Evolutionary conservation across 2,113 vertebrate genomes (phyloP).

Genomic region (Catharus minimus): DNA sequence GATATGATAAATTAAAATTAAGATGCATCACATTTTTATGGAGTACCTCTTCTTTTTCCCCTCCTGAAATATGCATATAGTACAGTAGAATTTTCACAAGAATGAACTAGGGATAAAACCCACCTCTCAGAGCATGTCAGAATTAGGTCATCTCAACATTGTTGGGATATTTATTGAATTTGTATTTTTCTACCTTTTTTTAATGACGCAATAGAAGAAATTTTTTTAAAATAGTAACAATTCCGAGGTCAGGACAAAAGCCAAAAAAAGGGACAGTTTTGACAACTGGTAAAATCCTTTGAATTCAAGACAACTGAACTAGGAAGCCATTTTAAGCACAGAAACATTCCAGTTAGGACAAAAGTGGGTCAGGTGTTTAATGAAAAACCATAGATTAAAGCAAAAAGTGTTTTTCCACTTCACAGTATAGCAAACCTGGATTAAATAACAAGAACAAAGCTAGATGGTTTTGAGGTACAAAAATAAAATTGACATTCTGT

Average conservation of each 20-base stretch:
- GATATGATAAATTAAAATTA: not conserved
- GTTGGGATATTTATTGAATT: conserved; percentile 33
- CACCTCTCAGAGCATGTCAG: not conserved
- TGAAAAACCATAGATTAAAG: conserved; percentile 48
- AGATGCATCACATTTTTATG: not conserved
- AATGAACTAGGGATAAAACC: not conserved
- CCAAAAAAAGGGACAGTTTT: not conserved
- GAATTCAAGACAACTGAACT: conserved; percentile 26
- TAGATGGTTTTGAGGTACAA: not conserved
- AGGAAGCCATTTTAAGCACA: conserved; percentile 39
- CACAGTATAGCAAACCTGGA: not conserved
- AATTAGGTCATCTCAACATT: conserved; percentile 2
- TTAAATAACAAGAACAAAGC: conserved; percentile 7
- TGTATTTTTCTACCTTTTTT: not conserved
- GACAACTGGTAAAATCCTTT: conserved; percentile 14
- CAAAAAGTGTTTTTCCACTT: conserved; percentile 16
- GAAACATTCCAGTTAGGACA: conserved; percentile 26
- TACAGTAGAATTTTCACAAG: not conserved
- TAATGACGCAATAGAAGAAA: not conserved
- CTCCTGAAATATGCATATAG: not conserved
- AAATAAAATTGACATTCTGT: not conserved
- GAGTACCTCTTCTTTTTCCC: not conserved
- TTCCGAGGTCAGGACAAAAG: conserved; percentile 32
- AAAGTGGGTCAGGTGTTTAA: conserved; percentile 59
- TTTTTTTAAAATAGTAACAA: conserved; percentile 35